Percentiles rank a stretch among this genome's conserved stretches.
These are phyloP conservation scores for Lynx canadensis DNA, from an alignment of 2,113 vertebrate genomes.

Conservation along the genomic window DNA sequence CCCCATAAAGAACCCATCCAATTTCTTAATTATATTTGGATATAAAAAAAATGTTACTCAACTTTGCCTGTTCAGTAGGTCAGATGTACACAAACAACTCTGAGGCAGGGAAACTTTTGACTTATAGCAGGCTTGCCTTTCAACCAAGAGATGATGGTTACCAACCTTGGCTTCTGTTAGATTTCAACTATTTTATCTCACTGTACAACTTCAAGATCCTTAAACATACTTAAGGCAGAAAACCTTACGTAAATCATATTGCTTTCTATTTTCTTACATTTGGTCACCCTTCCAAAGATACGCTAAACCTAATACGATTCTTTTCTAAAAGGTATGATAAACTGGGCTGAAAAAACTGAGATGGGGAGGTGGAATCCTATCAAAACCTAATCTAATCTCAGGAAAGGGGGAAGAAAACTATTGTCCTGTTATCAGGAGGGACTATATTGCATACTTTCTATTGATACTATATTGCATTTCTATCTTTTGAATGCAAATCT, in stretches of 20 bases:
- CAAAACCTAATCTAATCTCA: conserved; percentile 57
- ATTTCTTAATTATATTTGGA: conserved; percentile 59
- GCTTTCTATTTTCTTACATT: neutral
- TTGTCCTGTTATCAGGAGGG: neutral
- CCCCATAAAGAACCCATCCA: neutral
- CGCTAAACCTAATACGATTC: neutral
- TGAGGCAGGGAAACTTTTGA: neutral
- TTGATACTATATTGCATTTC: neutral
- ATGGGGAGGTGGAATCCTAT: neutral
- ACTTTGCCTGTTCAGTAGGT: conserved; percentile 19
- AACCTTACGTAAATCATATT: neutral
- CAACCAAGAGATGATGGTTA: neutral
- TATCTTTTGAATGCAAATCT: conserved; percentile 65
- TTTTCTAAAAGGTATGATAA: neutral
- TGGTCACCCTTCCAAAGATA: conserved; percentile 34
- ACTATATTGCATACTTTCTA: neutral
- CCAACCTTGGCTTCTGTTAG: neutral
- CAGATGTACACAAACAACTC: conserved; percentile 35
- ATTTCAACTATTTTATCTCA: neutral
- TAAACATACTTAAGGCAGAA: neutral
- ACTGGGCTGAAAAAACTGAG: neutral
- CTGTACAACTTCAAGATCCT: neutral
- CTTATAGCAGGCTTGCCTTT: neutral
- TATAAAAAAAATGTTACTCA: conserved; percentile 55
- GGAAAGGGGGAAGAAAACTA: neutral